A percentile compares a stretch with the other conserved stretches of the same genome.
Conservation (phyloP, 2,797 vertebrate species). For the Mus caroli region DNA sequence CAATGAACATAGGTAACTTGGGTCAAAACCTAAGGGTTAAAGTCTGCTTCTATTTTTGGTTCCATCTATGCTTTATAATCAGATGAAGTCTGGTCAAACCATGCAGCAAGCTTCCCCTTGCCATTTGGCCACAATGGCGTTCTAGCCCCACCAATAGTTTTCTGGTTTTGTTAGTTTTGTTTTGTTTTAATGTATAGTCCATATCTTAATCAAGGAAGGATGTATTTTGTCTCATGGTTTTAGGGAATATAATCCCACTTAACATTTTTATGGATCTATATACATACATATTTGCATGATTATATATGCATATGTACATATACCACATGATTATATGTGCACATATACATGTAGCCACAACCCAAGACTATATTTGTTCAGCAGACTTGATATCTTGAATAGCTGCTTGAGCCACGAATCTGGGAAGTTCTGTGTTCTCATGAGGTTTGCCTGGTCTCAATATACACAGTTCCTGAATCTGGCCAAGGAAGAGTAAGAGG, state of each 20-base stretch:
- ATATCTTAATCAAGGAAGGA: neutral
- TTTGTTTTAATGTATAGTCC: neutral
- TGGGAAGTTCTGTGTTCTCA: neutral
- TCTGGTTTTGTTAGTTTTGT: neutral
- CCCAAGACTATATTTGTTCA: constrained; percentile 5
- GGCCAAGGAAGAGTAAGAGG: neutral
- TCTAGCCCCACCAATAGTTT: neutral
- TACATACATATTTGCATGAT: neutral
- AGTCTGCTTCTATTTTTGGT: neutral
- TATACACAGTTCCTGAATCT: neutral
- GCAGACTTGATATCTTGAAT: constrained; percentile 4
- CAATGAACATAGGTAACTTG: neutral
- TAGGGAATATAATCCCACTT: neutral
- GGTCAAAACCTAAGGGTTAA: neutral
- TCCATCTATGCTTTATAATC: neutral
- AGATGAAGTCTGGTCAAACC: neutral
- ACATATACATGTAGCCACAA: neutral
- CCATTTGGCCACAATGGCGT: neutral
- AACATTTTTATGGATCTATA: neutral
- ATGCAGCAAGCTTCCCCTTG: too few species aligned
- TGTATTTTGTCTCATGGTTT: neutral
- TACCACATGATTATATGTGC: neutral
- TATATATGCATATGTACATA: neutral
- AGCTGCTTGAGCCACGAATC: neutral
- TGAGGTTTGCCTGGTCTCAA: neutral